Conservation (phyloP, 2,888 invertebrate species). For the Coecobrya sp. region DNA sequence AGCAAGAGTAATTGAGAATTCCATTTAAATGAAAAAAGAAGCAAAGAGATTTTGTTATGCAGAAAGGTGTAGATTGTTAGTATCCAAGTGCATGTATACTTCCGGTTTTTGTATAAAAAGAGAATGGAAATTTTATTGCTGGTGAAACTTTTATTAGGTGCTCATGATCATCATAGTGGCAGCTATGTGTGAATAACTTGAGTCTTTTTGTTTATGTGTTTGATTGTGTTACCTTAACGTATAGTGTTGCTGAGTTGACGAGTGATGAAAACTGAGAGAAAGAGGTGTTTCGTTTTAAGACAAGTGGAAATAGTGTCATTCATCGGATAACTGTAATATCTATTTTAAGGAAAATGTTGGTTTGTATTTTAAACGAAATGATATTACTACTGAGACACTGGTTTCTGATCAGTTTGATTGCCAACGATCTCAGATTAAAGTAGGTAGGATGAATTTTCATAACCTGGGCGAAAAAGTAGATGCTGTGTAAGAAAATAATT, state of each 20-base stretch:
- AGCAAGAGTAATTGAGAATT: constrained; percentile 4
- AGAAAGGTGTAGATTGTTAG: not conserved
- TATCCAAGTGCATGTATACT: not conserved
- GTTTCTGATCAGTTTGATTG: too few species aligned
- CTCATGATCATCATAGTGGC: constrained; percentile 10
- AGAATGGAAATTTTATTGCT: constrained; percentile 13
- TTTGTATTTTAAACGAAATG: too few species aligned
- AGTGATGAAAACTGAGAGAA: not conserved
- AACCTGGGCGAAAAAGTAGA: too few species aligned
- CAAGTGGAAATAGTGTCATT: not conserved
- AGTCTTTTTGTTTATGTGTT: not conserved
- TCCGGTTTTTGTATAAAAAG: not conserved
- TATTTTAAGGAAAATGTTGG: too few species aligned
- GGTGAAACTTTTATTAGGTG: not conserved
- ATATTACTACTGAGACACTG: too few species aligned
- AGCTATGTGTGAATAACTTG: not conserved
- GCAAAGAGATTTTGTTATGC: not conserved
- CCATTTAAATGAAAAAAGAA: constrained; percentile 9
- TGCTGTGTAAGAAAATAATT: too few species aligned
- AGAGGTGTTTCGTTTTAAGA: too few species aligned
- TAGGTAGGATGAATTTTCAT: too few species aligned
- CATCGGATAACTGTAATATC: too few species aligned
- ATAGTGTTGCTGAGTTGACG: constrained; percentile 15
- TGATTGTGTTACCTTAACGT: too few species aligned
- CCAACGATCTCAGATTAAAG: too few species aligned